Conservation (phyloP, 2,888 invertebrate species). For the Philopedon plagiatum region DNA sequence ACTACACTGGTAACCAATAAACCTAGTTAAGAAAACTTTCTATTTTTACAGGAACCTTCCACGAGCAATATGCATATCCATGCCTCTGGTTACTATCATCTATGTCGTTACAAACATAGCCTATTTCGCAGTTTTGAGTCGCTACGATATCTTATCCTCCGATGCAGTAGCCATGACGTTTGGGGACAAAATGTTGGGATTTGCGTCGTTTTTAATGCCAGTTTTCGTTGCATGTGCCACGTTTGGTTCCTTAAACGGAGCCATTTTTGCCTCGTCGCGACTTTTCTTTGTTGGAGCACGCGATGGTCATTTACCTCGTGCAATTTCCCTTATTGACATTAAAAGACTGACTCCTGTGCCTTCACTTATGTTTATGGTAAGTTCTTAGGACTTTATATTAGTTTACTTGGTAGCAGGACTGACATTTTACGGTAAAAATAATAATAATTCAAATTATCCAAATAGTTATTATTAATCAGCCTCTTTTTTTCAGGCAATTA, state of each 20-base stretch:
- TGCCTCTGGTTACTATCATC: slow-evolving; percentile 89
- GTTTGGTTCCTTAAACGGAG: slow-evolving; percentile 93
- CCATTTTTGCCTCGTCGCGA: slow-evolving; percentile 95
- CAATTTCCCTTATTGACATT: slow-evolving; percentile 85
- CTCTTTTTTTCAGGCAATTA: slow-evolving; percentile 79
- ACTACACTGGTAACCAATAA: too few species aligned
- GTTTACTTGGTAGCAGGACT: not conserved
- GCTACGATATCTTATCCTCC: slow-evolving; percentile 86
- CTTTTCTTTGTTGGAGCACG: slow-evolving; percentile 94
- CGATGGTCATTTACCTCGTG: slow-evolving; percentile 88
- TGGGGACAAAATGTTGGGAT: slow-evolving; percentile 82
- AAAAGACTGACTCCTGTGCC: slow-evolving; percentile 85
- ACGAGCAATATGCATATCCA: slow-evolving; percentile 92
- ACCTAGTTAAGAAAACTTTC: not conserved
- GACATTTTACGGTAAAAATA: not conserved
- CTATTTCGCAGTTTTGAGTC: slow-evolving; percentile 89
- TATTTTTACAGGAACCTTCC: slow-evolving; percentile 81
- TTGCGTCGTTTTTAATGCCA: slow-evolving; percentile 88
- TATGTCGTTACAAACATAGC: slow-evolving; percentile 92
- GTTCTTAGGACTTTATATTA: slow-evolving; percentile 58
- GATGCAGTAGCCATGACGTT: slow-evolving; percentile 99
- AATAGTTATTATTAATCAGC: too few species aligned
- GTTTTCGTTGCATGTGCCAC: slow-evolving; percentile 93
- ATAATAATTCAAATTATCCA: not conserved
- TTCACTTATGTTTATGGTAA: slow-evolving; percentile 86